Conservation (phyloP, 2,113 vertebrate genomes). For the Gobio gobio region DNA sequence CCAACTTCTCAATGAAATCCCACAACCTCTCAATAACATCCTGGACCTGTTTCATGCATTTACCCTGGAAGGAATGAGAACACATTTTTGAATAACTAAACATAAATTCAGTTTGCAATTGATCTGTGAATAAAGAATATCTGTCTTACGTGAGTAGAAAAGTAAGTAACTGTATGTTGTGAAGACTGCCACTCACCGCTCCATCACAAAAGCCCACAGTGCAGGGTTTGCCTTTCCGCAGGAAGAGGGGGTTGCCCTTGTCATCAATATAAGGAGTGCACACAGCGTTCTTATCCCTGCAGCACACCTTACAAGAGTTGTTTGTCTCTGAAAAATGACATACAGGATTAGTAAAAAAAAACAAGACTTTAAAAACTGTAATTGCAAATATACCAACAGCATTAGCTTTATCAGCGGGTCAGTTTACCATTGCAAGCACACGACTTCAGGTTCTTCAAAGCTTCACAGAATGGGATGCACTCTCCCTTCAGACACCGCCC, state of each 20-base stretch:
- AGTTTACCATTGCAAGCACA: slow-evolving; percentile 90
- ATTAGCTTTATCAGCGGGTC: not conserved
- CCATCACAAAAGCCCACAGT: slow-evolving; percentile 94
- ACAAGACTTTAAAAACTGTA: not conserved
- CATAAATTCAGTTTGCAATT: not conserved
- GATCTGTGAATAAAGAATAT: not conserved
- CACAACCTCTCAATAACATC: slow-evolving; percentile 96
- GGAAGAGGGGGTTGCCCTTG: slow-evolving; percentile 75
- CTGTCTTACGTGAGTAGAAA: not conserved
- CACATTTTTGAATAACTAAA: not conserved
- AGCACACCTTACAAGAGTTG: slow-evolving; percentile 92
- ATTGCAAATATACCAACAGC: not conserved
- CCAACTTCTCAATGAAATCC: slow-evolving; percentile 96
- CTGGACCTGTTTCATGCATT: slow-evolving; percentile 95
- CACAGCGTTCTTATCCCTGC: slow-evolving; percentile 73
- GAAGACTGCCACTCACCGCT: slow-evolving; percentile 76
- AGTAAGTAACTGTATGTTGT: not conserved
- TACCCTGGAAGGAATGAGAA: slow-evolving; percentile 77
- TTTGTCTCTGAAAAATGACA: slow-evolving; percentile 79
- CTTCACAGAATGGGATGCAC: slow-evolving; percentile 92
- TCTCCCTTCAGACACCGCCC: slow-evolving; percentile 87
- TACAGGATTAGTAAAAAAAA: not conserved
- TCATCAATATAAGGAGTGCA: slow-evolving; percentile 80
- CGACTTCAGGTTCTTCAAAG: slow-evolving; percentile 77
- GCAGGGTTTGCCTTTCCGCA: slow-evolving; percentile 95